Conservation (phyloP, 2,888 invertebrate genomes). For the Branchellion lobata region DNA sequence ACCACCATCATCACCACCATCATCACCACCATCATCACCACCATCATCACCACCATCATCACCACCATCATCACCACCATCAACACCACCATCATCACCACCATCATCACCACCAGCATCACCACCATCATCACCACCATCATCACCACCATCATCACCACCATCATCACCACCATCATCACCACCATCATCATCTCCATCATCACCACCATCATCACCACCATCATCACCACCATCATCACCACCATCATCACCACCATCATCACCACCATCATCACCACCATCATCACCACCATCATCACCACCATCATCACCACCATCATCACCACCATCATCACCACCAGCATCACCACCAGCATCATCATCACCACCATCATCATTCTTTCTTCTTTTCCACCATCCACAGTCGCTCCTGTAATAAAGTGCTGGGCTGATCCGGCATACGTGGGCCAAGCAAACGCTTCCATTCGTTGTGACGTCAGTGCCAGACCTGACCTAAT, state of each 20-base stretch:
- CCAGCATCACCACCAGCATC: too few species aligned
- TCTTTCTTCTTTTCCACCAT: not conserved
- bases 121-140: not conserved
- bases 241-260: too few species aligned
- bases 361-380: not conserved
- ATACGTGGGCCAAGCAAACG: slow-evolving; percentile 15
- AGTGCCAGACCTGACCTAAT: slow-evolving; percentile 30
- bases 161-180: slow-evolving; percentile 12
- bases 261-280: too few species aligned
- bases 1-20: slow-evolving; percentile 17
- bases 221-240: too few species aligned
- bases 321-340: too few species aligned
- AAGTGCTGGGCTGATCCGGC: not conserved
- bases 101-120: not conserved
- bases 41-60: not conserved
- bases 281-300: too few species aligned
- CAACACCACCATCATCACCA: not conserved
- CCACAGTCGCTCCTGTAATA: slow-evolving; percentile 15
- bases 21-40: slow-evolving; percentile 16
- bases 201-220: not conserved
- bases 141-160: not conserved
- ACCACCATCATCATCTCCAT: slow-evolving; percentile 19
- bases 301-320: too few species aligned
- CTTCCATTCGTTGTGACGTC: slow-evolving; percentile 19
- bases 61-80: not conserved